Base-by-base conservation (phyloP, 2,113 vertebrate genomes). In the Saccopteryx leptura region DNA sequence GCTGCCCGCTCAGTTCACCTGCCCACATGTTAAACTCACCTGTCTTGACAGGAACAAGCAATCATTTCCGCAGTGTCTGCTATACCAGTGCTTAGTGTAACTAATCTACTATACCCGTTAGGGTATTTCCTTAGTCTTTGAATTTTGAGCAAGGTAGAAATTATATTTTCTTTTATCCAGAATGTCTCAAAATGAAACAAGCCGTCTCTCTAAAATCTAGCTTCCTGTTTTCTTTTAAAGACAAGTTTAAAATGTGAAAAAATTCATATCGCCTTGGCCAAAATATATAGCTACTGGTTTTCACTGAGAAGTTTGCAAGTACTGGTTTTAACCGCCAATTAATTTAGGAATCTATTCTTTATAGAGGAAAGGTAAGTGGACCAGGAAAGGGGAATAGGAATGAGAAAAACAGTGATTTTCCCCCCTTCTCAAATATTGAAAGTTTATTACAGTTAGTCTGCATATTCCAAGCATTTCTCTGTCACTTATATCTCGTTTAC, bases 161-260 rank as follows among this genome's bases (percentile, higher is more conserved):
- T 82, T 72, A 9, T 54, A 75, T 39, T 94, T 94, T 74, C 10
- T 60, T 74, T 97, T 90, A 87, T 90, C 21, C 19, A 81, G 33
- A 87, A 19, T 48, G 39, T 74, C 48, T 93, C 21, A 76, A 87
- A 94, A 81, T 71, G 17, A 93, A 80, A 84, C 6, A 79, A 4
- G 50, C 46, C 4, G 54, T 69, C 18, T 94, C 31, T 24, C 60
- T 81, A 90, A 88, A 88, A 88, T 31, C 1, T 79, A 66, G 31
- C 33, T 90, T 91, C 71, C 65, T 50, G 12, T 93, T 82, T 95
- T 9, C 31, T 82, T 72, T 46, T 52, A 50, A 18, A 91, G 10
- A 11, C 5, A 91, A 88, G 31, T 85, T 92, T 52, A 46, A 50
- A 81, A 93, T 50, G 26, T 65, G 14, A 69, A 89, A 26, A 13